A percentile compares a stretch with the other conserved stretches of the same genome.
Conservation (phyloP, 2,113 vertebrate genomes). For the Pyxicephalus adspersus region DNA sequence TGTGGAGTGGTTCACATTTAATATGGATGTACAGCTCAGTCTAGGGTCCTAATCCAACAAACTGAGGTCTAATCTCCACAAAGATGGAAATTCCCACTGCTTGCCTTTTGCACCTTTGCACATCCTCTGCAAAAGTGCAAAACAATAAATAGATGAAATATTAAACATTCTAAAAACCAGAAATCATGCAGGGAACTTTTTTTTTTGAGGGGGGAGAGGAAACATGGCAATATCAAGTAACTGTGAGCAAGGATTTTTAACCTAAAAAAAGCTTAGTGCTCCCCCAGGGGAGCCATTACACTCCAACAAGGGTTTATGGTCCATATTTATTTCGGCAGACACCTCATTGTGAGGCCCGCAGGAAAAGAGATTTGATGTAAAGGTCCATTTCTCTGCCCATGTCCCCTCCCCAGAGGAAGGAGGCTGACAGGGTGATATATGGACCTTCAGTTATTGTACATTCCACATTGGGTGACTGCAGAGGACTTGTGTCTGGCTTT, state of each 20-base stretch:
- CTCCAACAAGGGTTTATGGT: conserved; percentile 57
- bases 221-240: conserved; percentile 59
- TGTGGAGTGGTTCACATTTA: neutral
- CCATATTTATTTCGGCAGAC: conserved; percentile 72
- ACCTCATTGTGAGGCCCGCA: conserved; percentile 65
- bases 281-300: conserved; percentile 59
- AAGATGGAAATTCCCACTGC: conserved; percentile 21
- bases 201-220: conserved; percentile 42
- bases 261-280: conserved; percentile 53
- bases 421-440: conserved; percentile 98
- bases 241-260: conserved; percentile 52
- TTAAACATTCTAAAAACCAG: conserved; percentile 2
- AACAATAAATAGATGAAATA: conserved; percentile 31
- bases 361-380: conserved; percentile 77
- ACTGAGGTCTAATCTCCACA: conserved; percentile 7
- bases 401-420: conserved; percentile 89
- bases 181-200: conserved; percentile 17
- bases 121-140: conserved; percentile 21
- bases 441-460: conserved; percentile 96
- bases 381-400: conserved; percentile 89
- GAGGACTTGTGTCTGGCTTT: conserved; percentile 93
- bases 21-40: conserved; percentile 2
- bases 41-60: neutral
- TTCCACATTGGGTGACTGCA: conserved; percentile 98
- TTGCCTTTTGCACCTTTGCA: conserved; percentile 18